phyloP scores from a whole-genome alignment of 2,888 invertebrate genomes.

The Drosophila peninsularis region DNA sequence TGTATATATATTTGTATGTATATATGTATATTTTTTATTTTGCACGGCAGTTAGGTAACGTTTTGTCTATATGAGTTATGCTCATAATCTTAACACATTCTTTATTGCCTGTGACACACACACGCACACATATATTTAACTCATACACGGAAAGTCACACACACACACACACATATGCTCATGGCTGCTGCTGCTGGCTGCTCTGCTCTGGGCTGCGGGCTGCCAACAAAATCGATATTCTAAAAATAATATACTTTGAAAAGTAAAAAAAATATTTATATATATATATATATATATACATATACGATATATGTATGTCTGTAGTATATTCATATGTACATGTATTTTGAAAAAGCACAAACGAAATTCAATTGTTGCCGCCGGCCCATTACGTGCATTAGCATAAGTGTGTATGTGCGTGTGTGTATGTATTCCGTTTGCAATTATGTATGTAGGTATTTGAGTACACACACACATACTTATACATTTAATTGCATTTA shows the following conservation, averaged over 20 bases:
- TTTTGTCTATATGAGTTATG: conserved; percentile 67
- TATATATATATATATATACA: neutral
- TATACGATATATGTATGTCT: neutral
- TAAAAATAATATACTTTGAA: conserved; percentile 81
- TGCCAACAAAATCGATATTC: conserved; percentile 81
- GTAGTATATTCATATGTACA: neutral
- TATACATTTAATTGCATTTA: conserved; percentile 62
- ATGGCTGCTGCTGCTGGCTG: conserved; percentile 48
- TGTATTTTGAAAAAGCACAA: conserved; percentile 59
- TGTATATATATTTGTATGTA: neutral
- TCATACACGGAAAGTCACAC: conserved; percentile 12
- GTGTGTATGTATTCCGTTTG: conserved; percentile 24
- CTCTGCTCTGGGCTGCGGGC: conserved; percentile 56
- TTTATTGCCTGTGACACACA: conserved; percentile 57
- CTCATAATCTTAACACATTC: conserved; percentile 78
- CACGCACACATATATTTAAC: conserved; percentile 21
- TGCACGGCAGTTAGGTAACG: conserved; percentile 74
- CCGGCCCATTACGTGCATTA: conserved; percentile 23
- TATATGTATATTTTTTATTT: conserved; percentile 35
- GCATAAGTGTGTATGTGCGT: conserved; percentile 9
- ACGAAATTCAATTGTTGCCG: conserved; percentile 71
- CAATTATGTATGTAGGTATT: conserved; percentile 42
- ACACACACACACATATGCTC: conserved; percentile 21
- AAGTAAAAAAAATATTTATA: conserved; percentile 57
- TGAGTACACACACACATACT: conserved; percentile 18